These are phyloP conservation scores for Caenorhabditis virilis DNA, from an alignment of 2,888 invertebrate genomes.

Conservation along the genomic window DNA sequence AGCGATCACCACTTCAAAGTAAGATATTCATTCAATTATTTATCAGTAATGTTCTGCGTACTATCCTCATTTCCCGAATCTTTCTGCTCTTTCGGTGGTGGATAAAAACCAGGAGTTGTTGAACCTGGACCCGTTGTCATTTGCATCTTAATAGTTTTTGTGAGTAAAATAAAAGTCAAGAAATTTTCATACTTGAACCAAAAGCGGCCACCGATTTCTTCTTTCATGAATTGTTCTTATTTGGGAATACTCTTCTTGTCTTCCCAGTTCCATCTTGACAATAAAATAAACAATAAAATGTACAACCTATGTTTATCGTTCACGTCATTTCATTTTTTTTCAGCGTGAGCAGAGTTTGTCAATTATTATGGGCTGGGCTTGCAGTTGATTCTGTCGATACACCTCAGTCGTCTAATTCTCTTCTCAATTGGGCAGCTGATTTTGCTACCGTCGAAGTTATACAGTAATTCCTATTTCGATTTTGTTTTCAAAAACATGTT, in stretches of 20 bases:
- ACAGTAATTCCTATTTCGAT: constrained; percentile 69
- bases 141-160: constrained; percentile 12
- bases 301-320: too few relatives aligned
- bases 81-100: constrained; percentile 11
- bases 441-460: constrained; percentile 75
- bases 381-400: constrained; percentile 75
- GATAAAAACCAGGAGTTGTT: constrained; percentile 27
- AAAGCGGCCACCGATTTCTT: constrained; percentile 23
- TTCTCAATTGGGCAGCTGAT: constrained; percentile 76
- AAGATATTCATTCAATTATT: constrained; percentile 46
- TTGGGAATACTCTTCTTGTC: neutral
- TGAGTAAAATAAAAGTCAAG: neutral
- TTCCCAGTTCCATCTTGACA: neutral
- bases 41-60: too few relatives aligned
- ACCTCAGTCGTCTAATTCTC: constrained; percentile 74
- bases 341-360: constrained; percentile 74
- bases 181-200: constrained; percentile 12
- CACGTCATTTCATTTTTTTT: too few relatives aligned
- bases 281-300: neutral
- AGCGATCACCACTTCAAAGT: constrained; percentile 76
- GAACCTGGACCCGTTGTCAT: constrained; percentile 29
- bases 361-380: constrained; percentile 74
- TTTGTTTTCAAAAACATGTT: neutral
- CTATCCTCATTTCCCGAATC: constrained; percentile 23
- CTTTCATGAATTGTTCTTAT: constrained; percentile 13